Base-by-base conservation (phyloP, 2,888 invertebrate genomes). In the Monopis laevigella region DNA sequence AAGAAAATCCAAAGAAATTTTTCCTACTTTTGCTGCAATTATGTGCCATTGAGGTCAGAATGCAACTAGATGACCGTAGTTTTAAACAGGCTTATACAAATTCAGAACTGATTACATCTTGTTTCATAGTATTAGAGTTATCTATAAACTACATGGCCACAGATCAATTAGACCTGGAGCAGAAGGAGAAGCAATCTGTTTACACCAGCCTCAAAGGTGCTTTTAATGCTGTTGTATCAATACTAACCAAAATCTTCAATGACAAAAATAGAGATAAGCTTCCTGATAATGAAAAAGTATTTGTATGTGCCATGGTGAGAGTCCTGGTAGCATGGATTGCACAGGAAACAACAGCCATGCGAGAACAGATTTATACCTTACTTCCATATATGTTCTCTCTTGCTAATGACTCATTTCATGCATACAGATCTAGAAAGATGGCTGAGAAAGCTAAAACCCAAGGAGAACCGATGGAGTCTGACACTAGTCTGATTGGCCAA, bases 191-290 rank as follows among this genome's bases (percentile, higher is more conserved):
- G 54, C 92, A 94, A 60, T 92, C 93, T 29, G 83, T 96, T 1
- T 95, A 96, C 57, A 92, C 92, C 0, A 93, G 93, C 5, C 74
- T 96, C 2, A 95, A 94, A 62, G 94, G 93, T 38, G 93, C 93
- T 2, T 93, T 94, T 58, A 87, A 90, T 48, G 93, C 92, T 42
- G 86, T 94, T 30, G 84, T 93, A 40, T 86, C 87, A 17, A 83
- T 93, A 40, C 62, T 94, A 8, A 85, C 84, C 1, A 87, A 89
- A 53, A 84, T 93, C 1, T 87, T 89, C 2, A 86, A 86, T 58
- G 89, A 90, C 53, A 91, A 90, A 58, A 87, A 86, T 59, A 86
- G 85, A 53, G 88, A 89, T 46, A 83, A 85, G 45, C 74, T 86
- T 12, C 86, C 86, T 38, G 82, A 86, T 42, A 82, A 84, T 43